phyloP scores from a whole-genome alignment of 2,888 invertebrate genomes.

The Drosophila cognata region DNA sequence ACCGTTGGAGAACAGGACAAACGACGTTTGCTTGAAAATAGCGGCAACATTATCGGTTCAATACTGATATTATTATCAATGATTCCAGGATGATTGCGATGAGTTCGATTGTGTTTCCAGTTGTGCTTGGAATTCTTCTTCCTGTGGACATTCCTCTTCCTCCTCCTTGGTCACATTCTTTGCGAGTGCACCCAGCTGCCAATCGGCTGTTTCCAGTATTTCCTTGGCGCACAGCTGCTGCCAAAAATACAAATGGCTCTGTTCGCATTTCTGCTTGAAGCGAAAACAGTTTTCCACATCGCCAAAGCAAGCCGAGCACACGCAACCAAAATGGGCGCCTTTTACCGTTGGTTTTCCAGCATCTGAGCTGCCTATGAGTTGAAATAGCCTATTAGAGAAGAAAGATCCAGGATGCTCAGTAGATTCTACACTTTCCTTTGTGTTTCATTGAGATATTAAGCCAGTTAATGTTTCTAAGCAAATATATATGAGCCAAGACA shows the following conservation, averaged over 20 bases:
- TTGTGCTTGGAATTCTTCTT: neutral
- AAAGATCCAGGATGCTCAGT: neutral
- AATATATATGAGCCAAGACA: neutral
- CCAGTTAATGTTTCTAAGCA: neutral
- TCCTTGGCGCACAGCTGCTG: conserved; percentile 63
- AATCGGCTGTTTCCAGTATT: conserved; percentile 68
- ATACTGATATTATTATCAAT: neutral
- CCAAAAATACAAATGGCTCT: conserved; percentile 64
- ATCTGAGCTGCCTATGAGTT: neutral
- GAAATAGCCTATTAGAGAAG: neutral
- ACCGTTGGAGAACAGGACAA: too few species aligned
- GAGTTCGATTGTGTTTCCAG: neutral
- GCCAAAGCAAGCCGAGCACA: conserved; percentile 72
- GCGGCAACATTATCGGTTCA: too few species aligned
- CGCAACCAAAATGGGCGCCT: neutral
- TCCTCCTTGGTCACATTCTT: neutral
- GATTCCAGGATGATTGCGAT: conserved; percentile 4
- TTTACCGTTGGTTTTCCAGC: neutral
- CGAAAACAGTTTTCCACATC: conserved; percentile 63
- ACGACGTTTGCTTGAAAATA: too few species aligned
- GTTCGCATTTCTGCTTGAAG: conserved; percentile 80
- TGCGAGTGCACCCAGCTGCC: conserved; percentile 9
- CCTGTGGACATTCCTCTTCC: neutral
- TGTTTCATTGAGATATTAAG: neutral
- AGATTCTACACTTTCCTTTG: neutral